Percentiles rank a stretch among this genome's conserved stretches.
Conservation (phyloP, 2,888 invertebrate genomes). For the Chirona hameri region DNA sequence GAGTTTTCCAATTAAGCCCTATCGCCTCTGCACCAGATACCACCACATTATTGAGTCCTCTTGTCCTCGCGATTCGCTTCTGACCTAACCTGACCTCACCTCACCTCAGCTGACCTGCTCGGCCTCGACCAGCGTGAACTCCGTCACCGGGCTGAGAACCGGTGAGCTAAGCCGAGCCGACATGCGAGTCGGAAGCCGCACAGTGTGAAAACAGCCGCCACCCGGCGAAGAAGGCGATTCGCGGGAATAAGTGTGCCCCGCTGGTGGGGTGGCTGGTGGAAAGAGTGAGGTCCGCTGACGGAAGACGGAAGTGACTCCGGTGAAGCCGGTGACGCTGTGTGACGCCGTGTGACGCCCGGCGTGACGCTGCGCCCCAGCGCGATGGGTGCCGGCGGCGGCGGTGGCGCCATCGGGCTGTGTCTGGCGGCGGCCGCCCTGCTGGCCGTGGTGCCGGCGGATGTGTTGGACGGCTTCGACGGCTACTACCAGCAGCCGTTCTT, state of each 20-base stretch:
- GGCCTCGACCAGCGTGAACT: neutral
- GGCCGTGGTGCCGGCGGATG: neutral
- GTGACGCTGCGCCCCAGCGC: too few relatives aligned
- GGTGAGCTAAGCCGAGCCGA: neutral
- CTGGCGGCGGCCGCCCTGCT: neutral
- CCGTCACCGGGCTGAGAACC: neutral
- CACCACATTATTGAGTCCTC: too few relatives aligned
- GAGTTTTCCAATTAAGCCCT: too few relatives aligned
- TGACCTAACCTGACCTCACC: too few relatives aligned
- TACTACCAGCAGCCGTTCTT: conserved; percentile 6
- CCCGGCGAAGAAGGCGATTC: neutral
- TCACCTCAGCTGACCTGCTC: neutral
- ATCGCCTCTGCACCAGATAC: too few relatives aligned
- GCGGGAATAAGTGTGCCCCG: neutral
- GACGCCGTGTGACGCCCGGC: neutral
- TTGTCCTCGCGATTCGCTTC: too few relatives aligned
- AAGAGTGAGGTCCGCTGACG: too few relatives aligned
- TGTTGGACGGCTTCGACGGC: neutral
- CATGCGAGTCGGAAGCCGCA: neutral
- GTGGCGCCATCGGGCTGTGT: neutral
- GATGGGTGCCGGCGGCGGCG: neutral
- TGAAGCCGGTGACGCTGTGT: neutral
- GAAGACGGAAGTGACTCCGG: neutral
- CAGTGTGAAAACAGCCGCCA: neutral
- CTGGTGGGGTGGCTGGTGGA: too few relatives aligned